Base-by-base conservation (phyloP, 2,888 invertebrate genomes). In the Phyllotreta cruciferae region DNA sequence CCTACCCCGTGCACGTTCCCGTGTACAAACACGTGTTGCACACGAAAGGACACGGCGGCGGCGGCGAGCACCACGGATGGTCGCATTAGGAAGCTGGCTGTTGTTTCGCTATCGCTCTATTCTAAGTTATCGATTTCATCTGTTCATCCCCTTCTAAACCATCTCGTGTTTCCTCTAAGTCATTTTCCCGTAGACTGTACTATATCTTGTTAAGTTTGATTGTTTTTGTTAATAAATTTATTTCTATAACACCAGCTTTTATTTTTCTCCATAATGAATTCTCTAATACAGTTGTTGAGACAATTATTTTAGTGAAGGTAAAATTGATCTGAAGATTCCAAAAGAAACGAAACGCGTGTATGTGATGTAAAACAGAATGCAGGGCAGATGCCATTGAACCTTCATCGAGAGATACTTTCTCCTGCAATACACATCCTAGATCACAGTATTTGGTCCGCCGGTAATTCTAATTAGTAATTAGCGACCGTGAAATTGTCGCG, bases 11-110 rank as follows among this genome's bases (percentile, higher is more conserved):
- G 71, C 90, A 90, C 71, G 86, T 88, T 8, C 89, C 89, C 44
- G 87, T 90, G 11, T 90, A 89, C 83, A 90, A 89, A 78, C 90
- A 90, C 79, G 85, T 90, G 72, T 87, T 89, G 82, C 88, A 89
- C 79, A 60, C 60, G 13, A 38, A 52, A 41, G 50, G 50, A 35
- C 86, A 87, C 76, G 77, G 77, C n/a, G 75, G 78, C 14, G 76
- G 78, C 65, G 72, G 71, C 34, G 68, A 70, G 14, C 64, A 70
- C 45, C 71, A 72, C 54, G 70, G 69, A 54, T 71, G 71, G 71
- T 35, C 49, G 9, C 66, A 69, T 56, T 70, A 70, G 9, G 36
- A 49, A 49, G 49, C 49, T 37, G 56, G 14, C 13, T 56, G 35
- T 35, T 36, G 10, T 49, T 39, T 24, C 24, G 24, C 4, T 24